These are phyloP conservation scores for Chrysodeixis includens DNA, from an alignment of 2,888 invertebrate species.

Conservation along the genomic window DNA sequence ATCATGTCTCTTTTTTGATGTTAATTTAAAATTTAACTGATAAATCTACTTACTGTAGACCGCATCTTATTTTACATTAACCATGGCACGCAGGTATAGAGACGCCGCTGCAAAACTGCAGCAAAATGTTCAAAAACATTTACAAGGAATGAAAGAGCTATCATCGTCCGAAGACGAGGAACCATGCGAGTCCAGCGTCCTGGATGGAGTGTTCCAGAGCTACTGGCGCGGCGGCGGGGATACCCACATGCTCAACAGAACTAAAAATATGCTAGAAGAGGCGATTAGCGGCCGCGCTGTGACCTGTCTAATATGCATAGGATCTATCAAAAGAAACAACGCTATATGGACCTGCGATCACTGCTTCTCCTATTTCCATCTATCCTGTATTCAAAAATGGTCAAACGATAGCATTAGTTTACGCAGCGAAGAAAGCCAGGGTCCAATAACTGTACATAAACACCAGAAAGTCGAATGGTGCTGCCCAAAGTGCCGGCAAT, in stretches of 20 bases:
- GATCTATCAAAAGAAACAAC: conserved; percentile 94
- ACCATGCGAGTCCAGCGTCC: conserved; percentile 77
- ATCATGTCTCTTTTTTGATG: conserved; percentile 17
- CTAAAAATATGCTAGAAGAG: conserved; percentile 93
- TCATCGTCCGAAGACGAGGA: conserved; percentile 86
- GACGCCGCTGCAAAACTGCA: conserved; percentile 85
- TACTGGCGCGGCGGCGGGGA: conserved; percentile 82
- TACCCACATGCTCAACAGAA: conserved; percentile 84
- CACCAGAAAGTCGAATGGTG: conserved; percentile 90
- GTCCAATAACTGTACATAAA: conserved; percentile 76
- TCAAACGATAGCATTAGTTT: conserved; percentile 95
- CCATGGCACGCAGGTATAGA: conserved; percentile 81
- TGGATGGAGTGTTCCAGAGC: conserved; percentile 81
- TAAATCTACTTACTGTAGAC: not conserved
- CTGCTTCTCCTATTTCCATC: conserved; percentile 96
- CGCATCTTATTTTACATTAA: conserved; percentile 5
- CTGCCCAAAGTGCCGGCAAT: conserved; percentile 96
- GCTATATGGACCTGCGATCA: conserved; percentile 96
- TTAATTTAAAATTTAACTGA: conserved; percentile 4
- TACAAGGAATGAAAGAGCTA: conserved; percentile 81
- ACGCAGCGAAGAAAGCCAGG: conserved; percentile 89
- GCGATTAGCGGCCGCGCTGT: conserved; percentile 94
- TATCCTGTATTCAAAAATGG: conserved; percentile 97
- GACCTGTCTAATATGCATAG: conserved; percentile 97
- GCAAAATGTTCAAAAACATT: conserved; percentile 83